Conservation (phyloP, 1,140 invertebrate genomes). For the Leptinotarsa defecta region DNA sequence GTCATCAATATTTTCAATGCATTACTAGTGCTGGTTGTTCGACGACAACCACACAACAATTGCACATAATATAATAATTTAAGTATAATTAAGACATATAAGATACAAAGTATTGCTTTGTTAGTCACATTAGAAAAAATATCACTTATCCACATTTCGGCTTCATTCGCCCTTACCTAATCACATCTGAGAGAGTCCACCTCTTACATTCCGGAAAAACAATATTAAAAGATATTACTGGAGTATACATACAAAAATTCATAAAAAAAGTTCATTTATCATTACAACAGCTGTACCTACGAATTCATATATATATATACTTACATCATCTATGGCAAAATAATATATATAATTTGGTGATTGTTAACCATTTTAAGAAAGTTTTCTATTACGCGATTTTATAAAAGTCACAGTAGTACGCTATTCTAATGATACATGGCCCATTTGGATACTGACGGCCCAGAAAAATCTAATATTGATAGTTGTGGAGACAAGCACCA, state of each 20-base stretch:
- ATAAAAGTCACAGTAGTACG: slow-evolving; percentile 31
- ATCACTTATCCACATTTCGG: slow-evolving; percentile 61
- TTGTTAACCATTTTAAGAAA: slow-evolving; percentile 23
- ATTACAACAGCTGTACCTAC: slow-evolving; percentile 55
- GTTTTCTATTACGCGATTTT: slow-evolving; percentile 19
- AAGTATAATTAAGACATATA: slow-evolving; percentile 61
- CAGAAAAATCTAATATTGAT: slow-evolving; percentile 38
- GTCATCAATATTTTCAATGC: slow-evolving; percentile 43
- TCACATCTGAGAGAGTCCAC: slow-evolving; percentile 18
- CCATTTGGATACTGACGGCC: slow-evolving; percentile 34
- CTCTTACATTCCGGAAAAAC: slow-evolving; percentile 33
- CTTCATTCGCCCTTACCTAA: slow-evolving; percentile 36
- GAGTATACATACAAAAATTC: slow-evolving; percentile 36
- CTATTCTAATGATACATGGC: slow-evolving; percentile 57
- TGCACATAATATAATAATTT: slow-evolving; percentile 51
- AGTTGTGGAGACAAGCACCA: slow-evolving; percentile 48
- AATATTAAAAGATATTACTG: slow-evolving; percentile 20
- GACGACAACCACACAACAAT: slow-evolving; percentile 50
- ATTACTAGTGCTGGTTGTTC: slow-evolving; percentile 43
- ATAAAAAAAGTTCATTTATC: slow-evolving; percentile 50
- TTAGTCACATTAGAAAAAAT: slow-evolving; percentile 70
- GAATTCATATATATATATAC: slow-evolving; percentile 12
- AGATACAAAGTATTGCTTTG: slow-evolving; percentile 71
- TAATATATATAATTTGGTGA: slow-evolving; percentile 27
- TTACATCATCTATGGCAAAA: slow-evolving; percentile 36